Evolutionary conservation across 1,140 invertebrate genomes (phyloP), one percentile per base, ranked within the genome.

Genomic region (Cyclina sinensis): DNA sequence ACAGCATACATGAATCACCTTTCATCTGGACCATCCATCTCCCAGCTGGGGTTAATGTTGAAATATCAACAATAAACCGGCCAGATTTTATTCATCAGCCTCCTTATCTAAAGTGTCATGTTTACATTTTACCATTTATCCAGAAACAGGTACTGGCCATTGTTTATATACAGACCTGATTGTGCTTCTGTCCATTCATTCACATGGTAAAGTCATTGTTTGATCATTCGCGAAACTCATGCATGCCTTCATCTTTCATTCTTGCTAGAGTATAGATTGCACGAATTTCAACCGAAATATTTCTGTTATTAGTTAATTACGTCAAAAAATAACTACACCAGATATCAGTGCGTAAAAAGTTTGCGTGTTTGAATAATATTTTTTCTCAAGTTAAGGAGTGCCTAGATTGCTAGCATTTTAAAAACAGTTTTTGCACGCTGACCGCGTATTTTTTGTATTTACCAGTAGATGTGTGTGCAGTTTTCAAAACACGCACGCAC

Each of bases 1-100:
- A 43, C 43, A 43, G 43, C 4, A 43, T 7, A 43, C 43, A 14
- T 43, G 43, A 43, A 14, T 14, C 4, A 4, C 14, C 14, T 62
- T 62, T 62, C 57, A 62, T 62, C 27, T 27, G 27, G 57, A 27
- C 57, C n/a, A 62, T 62, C 24, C 24, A 14, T 62, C 18, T 27
- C 3, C 57, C 57, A 62, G 57, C 57, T 62, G 57, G 57, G n/a
- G 57, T 62, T 62, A 62, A 62, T 62, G 57, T 62, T 62, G 57
- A 62, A 62, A 62, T 62, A 27, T 62, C 21, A 62, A 62, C 57
- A 62, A 62, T 62, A 62, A 62, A 62, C 27, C 57, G n/a, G 24
- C n/a, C 57, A 62, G 57, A 62, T 62, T 62, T 62, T 62, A 62
- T 24, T 27, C 57, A 62, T 62, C 57, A 62, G 4, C 57, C 24